phyloP scores from a whole-genome alignment of 1,140 invertebrate species.

The Gonatopus flavifemur region DNA sequence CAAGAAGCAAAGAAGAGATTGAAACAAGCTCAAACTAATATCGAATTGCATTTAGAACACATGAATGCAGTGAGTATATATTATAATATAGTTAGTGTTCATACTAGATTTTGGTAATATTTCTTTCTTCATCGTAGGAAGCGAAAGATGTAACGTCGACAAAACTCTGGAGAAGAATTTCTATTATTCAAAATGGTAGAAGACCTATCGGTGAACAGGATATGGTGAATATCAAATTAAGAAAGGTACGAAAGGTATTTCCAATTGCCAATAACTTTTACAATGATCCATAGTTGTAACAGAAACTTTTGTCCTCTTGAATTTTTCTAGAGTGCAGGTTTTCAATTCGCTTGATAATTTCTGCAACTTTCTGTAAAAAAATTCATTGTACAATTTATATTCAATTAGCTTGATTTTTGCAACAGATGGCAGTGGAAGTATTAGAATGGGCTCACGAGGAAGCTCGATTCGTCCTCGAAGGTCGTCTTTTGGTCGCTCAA shows the following conservation, averaged over 20 bases:
- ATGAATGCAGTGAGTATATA: constrained; percentile 77
- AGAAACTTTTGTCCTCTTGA: no score
- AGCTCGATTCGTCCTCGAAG: constrained; percentile 84
- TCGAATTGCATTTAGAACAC: constrained; percentile 89
- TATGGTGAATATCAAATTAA: constrained; percentile 82
- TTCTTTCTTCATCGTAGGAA: constrained; percentile 59
- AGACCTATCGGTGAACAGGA: constrained; percentile 76
- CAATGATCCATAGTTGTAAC: no score
- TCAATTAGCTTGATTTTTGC: no score
- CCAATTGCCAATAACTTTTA: not conserved
- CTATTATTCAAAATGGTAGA: constrained; percentile 72
- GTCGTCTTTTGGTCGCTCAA: constrained; percentile 81
- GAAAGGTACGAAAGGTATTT: constrained; percentile 67
- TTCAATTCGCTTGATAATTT: no score
- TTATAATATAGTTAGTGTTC: constrained; percentile 2
- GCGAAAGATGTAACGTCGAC: constrained; percentile 84
- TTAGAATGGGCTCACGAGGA: constrained; percentile 92
- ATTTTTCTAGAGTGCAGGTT: no score
- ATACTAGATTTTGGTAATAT: constrained; percentile 3
- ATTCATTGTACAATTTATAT: no score
- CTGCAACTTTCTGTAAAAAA: no score
- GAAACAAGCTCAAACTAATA: constrained; percentile 84
- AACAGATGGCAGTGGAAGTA: constrained; percentile 88
- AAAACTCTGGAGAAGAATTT: constrained; percentile 87
- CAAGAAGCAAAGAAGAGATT: constrained; percentile 77